Conservation (phyloP, 2,888 invertebrate genomes). For the Acanthoscelides obtectus region DNA sequence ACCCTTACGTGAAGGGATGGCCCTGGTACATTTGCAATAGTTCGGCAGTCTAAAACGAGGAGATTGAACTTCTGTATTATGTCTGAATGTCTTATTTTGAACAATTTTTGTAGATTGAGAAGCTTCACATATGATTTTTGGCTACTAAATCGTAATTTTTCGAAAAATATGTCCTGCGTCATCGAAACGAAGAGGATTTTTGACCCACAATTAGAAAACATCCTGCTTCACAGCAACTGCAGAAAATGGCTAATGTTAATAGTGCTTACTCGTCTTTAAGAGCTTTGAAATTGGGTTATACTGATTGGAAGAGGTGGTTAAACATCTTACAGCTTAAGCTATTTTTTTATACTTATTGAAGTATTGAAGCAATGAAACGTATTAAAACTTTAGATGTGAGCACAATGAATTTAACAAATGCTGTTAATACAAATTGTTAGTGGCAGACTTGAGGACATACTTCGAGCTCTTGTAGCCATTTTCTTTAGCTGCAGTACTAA, state of each 20-base stretch:
- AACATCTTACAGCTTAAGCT: not conserved
- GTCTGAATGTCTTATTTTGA: no score
- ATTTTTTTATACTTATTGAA: not conserved
- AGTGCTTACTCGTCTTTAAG: constrained; percentile 8
- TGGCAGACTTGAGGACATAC: constrained; percentile 51
- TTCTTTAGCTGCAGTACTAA: constrained; percentile 93
- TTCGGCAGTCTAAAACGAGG: no score
- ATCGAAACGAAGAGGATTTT: no score
- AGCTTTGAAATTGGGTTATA: not conserved
- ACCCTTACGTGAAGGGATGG: no score
- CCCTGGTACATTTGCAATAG: no score
- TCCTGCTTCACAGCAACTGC: constrained; percentile 44
- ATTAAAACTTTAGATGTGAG: not conserved
- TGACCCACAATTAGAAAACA: no score
- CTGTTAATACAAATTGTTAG: not conserved
- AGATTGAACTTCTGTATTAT: no score
- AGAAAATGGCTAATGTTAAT: constrained; percentile 49
- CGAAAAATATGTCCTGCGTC: no score
- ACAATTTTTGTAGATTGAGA: no score
- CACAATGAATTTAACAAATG: not conserved
- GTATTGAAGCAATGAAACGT: not conserved
- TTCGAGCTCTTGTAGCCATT: constrained; percentile 84
- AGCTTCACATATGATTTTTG: no score
- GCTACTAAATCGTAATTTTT: no score
- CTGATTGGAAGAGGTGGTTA: not conserved